These are phyloP conservation scores for Parochlus steinenii DNA, from an alignment of 2,888 invertebrate species.

Conservation along the genomic window DNA sequence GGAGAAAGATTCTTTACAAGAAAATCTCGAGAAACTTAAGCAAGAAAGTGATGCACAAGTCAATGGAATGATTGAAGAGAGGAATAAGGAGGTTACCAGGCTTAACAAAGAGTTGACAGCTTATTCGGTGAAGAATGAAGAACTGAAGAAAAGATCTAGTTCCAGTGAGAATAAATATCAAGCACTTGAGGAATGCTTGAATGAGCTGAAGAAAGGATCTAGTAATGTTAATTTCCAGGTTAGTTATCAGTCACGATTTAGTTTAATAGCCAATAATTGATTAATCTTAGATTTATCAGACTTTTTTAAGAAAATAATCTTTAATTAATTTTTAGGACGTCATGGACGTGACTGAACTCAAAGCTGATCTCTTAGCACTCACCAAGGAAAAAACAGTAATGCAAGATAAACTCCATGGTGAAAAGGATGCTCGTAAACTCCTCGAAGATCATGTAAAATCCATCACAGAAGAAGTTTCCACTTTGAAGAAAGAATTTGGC, in stretches of 20 bases:
- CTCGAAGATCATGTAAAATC: slow-evolving; percentile 29
- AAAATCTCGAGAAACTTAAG: slow-evolving; percentile 19
- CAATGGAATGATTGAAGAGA: slow-evolving; percentile 22
- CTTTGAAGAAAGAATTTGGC: slow-evolving; percentile 39
- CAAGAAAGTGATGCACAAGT: slow-evolving; percentile 26
- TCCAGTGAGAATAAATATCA: slow-evolving; percentile 26
- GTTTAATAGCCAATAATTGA: too few species aligned
- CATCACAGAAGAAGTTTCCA: slow-evolving; percentile 34
- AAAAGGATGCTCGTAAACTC: slow-evolving; percentile 30
- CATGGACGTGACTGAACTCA: slow-evolving; percentile 37
- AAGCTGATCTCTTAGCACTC: slow-evolving; percentile 39
- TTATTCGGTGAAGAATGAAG: slow-evolving; percentile 21
- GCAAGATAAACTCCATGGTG: slow-evolving; percentile 30
- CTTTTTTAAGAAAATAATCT: too few species aligned
- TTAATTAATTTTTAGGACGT: slow-evolving; percentile 28
- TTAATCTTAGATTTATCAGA: slow-evolving; percentile 16
- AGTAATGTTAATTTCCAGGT: slow-evolving; percentile 27
- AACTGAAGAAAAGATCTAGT: slow-evolving; percentile 23
- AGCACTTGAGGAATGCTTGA: slow-evolving; percentile 33
- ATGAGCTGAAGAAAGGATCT: slow-evolving; percentile 28
- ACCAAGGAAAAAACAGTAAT: slow-evolving; percentile 35
- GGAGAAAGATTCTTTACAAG: slow-evolving; percentile 25
- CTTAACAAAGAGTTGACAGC: slow-evolving; percentile 24
- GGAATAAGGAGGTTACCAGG: slow-evolving; percentile 25
- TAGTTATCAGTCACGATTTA: too few species aligned